These are phyloP conservation scores for Campoplex nolae DNA, from an alignment of 2,888 invertebrate species.

Conservation along the genomic window DNA sequence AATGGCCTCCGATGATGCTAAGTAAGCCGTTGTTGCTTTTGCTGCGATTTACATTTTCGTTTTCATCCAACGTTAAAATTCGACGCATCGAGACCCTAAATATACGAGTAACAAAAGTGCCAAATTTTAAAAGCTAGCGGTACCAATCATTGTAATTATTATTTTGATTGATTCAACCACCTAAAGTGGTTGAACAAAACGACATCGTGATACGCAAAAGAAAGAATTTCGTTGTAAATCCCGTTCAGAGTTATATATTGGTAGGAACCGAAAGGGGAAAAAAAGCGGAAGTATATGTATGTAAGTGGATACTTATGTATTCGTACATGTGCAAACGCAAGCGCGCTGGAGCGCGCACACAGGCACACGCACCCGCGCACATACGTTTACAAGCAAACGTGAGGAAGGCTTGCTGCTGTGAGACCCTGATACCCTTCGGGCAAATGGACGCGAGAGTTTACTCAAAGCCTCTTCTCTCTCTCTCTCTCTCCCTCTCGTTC, in stretches of 20 bases:
- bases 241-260: slow-evolving; percentile 5
- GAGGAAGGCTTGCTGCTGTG: slow-evolving; percentile 65
- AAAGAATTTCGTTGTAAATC: slow-evolving; percentile 3
- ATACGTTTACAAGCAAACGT: slow-evolving; percentile 28
- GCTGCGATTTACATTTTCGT: slow-evolving; percentile 25
- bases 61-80: neutral
- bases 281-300: neutral
- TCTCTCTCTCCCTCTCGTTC: slow-evolving; percentile 49
- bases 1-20: slow-evolving; percentile 35
- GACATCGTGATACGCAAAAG: slow-evolving; percentile 9
- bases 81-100: neutral
- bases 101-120: neutral
- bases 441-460: slow-evolving; percentile 59
- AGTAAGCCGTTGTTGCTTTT: slow-evolving; percentile 45
- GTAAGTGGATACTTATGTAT: neutral
- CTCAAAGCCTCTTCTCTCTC: slow-evolving; percentile 54
- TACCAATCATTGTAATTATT: slow-evolving; percentile 14
- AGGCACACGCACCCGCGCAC: neutral
- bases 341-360: neutral
- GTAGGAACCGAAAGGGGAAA: slow-evolving; percentile 15
- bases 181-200: neutral
- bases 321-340: neutral
- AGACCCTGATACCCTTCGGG: slow-evolving; percentile 66
- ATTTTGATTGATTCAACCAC: slow-evolving; percentile 5
- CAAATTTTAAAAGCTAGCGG: neutral